phyloP scores from a whole-genome alignment of 2,888 invertebrate genomes.

The Zootermopsis nevadensis region DNA sequence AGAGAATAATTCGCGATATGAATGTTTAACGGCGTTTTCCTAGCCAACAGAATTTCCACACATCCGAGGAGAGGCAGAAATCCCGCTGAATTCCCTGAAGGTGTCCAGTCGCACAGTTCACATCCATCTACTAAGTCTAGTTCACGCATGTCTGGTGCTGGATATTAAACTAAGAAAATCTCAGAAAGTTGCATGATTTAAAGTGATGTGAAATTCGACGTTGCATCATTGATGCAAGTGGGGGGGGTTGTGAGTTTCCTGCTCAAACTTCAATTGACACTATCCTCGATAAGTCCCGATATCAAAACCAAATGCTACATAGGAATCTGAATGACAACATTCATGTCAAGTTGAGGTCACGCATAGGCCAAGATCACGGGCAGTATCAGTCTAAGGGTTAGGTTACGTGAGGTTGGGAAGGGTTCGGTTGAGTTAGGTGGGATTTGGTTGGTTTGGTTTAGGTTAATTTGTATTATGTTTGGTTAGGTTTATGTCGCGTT shows the following conservation, averaged over 20 bases:
- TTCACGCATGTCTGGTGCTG: neutral
- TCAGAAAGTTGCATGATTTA: constrained; percentile 40
- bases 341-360: too few relatives aligned
- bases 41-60: neutral
- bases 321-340: too few relatives aligned
- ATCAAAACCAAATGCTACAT: too few relatives aligned
- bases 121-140: neutral
- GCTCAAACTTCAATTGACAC: neutral
- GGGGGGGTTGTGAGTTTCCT: neutral
- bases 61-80: neutral
- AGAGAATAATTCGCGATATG: constrained; percentile 1
- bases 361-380: too few relatives aligned
- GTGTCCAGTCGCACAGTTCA: neutral
- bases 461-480: too few relatives aligned
- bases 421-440: too few relatives aligned
- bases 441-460: too few relatives aligned
- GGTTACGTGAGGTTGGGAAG: too few relatives aligned
- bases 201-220: constrained; percentile 44
- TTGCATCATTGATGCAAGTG: constrained; percentile 47
- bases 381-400: too few relatives aligned
- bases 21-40: constrained; percentile 23
- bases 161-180: constrained; percentile 30
- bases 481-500: too few relatives aligned
- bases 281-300: neutral
- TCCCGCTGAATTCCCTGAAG: constrained; percentile 10